A percentile compares a stretch with the other conserved stretches of the same genome.
Evolutionary conservation across 2,113 vertebrate species (phyloP).

Genomic region (Euleptes europaea): DNA sequence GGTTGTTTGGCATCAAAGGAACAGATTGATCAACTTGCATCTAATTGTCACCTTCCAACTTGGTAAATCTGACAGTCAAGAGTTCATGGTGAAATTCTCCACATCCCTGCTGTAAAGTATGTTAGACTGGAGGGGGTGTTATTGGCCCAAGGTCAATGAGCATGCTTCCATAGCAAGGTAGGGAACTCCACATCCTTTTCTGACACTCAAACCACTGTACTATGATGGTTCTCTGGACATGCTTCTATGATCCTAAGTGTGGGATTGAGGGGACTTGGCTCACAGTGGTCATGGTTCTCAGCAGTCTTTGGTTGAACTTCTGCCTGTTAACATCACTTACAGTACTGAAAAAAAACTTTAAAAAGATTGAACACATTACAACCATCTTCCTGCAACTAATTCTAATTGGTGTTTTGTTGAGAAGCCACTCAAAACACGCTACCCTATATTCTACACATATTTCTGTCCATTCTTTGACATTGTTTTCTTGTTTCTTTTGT

Average conservation of each 20-base stretch:
- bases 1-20: too few species aligned
- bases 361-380: background rate
- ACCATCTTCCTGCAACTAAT: background rate
- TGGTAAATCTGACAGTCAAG: too few species aligned
- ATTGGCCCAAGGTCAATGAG: too few species aligned
- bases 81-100: too few species aligned
- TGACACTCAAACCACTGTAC: background rate
- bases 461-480: background rate
- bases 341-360: background rate
- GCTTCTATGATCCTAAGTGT: background rate
- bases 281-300: background rate
- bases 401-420: background rate
- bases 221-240: background rate
- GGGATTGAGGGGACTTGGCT: background rate
- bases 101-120: too few species aligned
- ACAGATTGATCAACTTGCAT: too few species aligned
- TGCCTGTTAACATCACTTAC: background rate
- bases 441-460: background rate
- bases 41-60: too few species aligned
- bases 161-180: too few species aligned
- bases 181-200: background rate
- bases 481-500: background rate
- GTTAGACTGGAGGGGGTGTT: too few species aligned
- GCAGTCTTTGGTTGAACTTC: background rate
- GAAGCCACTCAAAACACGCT: background rate